Base-by-base conservation (phyloP, 2,888 invertebrate genomes). In the Eupithecia pulchellata region DNA sequence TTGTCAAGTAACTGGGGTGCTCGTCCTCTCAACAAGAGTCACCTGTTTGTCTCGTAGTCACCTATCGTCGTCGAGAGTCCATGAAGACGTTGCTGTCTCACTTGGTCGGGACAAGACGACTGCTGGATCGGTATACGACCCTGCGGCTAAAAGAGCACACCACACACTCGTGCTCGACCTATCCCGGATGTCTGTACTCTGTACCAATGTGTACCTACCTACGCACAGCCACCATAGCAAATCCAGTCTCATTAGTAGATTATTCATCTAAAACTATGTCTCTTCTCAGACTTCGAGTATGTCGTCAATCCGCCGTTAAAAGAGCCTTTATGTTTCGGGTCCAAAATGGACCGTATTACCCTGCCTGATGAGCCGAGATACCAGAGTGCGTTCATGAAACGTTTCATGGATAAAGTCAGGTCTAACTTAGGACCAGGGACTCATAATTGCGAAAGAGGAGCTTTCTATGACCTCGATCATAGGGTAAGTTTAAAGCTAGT, bases 271-370 rank as follows among this genome's bases (percentile, higher is more conserved):
- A 17, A 17, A 0, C 30, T 64, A 63, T 36, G 32, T 64, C 70
- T 67, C 64, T 77, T 68, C 69, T 39, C 79, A 95, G 95, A 94
- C 82, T 95, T 95, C 73, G 91, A 94, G 76, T 95, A 95, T 83
- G 92, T 95, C n/a, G 93, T 95, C 55, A 95, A 92, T 62, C 91
- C 94, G 72, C 91, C 93, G 57, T 78, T 80, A 13, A 85, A 86
- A 20, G 91, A 95, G 0, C 89, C 84, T 1, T 86, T 95, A 72
- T 95, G 95, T 66, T 95, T 95, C 75, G 95, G 95, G 0, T 92
- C 94, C 0, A 86, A 89, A 0, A 78, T 95, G 70, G 81, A 88
- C 0, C 90, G 95, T 4, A 93, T 93, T 60, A 89, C 90, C 1
- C 77, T 95, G 67, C 95, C 95, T 0, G 78, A 79, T 0, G 82